Evolutionary conservation across 2,797 vertebrate genomes (phyloP).

Genomic region (Etheostoma perlongum): DNA sequence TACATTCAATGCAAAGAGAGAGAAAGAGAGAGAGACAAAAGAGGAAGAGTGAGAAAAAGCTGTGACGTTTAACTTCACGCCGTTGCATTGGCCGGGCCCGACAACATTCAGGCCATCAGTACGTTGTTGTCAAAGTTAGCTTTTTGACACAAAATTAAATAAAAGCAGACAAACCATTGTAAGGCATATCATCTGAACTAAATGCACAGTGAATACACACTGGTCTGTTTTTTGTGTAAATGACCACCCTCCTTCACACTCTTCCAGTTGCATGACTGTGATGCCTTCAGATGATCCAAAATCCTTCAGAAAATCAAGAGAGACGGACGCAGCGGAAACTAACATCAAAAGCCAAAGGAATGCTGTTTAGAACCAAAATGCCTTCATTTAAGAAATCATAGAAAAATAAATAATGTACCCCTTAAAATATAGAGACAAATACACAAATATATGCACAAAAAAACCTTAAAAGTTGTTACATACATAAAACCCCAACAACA

Average conservation of each 20-base stretch:
- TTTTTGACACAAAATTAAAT: slow-evolving; percentile 52
- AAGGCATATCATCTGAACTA: slow-evolving; percentile 60
- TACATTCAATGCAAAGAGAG: slow-evolving; percentile 85
- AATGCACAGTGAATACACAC: slow-evolving; percentile 51
- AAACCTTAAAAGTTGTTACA: slow-evolving; percentile 56
- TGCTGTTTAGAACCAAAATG: slow-evolving; percentile 81
- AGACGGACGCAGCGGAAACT: slow-evolving; percentile 42
- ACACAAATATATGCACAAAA: slow-evolving; percentile 79
- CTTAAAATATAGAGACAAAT: slow-evolving; percentile 79
- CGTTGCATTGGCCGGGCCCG: slow-evolving; percentile 49
- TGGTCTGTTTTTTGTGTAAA: slow-evolving; percentile 32
- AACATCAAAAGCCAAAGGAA: slow-evolving; percentile 78
- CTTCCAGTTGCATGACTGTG: slow-evolving; percentile 21
- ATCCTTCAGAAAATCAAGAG: slow-evolving; percentile 16
- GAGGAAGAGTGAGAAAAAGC: slow-evolving; percentile 55
- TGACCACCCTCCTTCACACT: slow-evolving; percentile 36
- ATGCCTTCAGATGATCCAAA: slow-evolving; percentile 42
- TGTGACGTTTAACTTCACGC: slow-evolving; percentile 39
- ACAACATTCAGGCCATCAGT: slow-evolving; percentile 47
- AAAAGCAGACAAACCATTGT: slow-evolving; percentile 55
- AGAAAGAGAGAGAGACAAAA: slow-evolving; percentile 25
- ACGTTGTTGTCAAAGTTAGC: slow-evolving; percentile 36
- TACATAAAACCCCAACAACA: slow-evolving; percentile 62
- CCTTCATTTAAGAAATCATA: slow-evolving; percentile 80
- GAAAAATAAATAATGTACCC: slow-evolving; percentile 85